These are phyloP conservation scores for Malurus alboscapulatus DNA, from an alignment of 2,113 vertebrate genomes.

Conservation along the genomic window DNA sequence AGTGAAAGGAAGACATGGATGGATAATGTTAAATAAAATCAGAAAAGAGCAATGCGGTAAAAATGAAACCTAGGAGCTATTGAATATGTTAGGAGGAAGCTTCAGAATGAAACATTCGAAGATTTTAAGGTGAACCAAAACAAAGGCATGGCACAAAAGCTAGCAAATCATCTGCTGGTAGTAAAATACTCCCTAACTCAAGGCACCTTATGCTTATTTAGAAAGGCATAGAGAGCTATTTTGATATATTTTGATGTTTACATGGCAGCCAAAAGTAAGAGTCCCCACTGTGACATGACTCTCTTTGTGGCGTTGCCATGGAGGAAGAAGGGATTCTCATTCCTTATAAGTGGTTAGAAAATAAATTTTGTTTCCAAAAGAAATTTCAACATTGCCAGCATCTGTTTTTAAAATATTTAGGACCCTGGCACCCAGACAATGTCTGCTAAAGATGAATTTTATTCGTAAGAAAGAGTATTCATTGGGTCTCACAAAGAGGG, in stretches of 20 bases:
- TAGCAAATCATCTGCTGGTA: not conserved
- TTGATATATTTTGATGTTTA: not conserved
- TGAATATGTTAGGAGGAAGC: not conserved
- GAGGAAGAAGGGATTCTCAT: not conserved
- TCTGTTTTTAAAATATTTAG: not conserved
- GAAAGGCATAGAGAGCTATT: not conserved
- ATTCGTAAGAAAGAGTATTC: not conserved
- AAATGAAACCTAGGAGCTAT: not conserved
- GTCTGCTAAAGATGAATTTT: not conserved
- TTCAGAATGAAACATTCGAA: not conserved
- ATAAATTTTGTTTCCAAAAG: not conserved
- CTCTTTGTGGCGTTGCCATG: not conserved
- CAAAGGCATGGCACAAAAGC: not conserved
- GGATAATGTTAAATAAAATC: not conserved
- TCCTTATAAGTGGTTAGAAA: not conserved
- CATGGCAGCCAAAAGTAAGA: not conserved
- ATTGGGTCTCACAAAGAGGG: not conserved
- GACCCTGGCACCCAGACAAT: not conserved
- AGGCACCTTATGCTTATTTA: not conserved
- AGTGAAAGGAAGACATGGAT: not conserved
- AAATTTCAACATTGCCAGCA: not conserved
- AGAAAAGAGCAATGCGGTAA: not conserved
- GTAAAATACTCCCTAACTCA: rapidly evolving
- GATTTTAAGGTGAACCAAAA: not conserved
- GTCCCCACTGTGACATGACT: not conserved